phyloP scores from a whole-genome alignment of 2,113 vertebrate genomes.

The Scopus umbretta region DNA sequence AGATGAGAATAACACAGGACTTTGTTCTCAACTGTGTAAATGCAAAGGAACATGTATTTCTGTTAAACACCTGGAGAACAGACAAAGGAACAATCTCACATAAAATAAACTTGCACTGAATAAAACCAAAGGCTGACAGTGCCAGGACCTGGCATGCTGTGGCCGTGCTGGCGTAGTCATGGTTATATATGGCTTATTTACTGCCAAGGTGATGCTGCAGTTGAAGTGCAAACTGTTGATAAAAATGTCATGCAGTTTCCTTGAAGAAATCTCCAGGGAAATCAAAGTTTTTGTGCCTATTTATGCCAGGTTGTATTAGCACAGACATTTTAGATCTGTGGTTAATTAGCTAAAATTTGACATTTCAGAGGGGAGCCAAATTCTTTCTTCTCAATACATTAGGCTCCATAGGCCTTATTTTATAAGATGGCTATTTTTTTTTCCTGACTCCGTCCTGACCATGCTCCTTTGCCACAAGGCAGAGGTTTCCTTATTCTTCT shows the following conservation, averaged over 20 bases:
- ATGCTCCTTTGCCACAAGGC: not conserved
- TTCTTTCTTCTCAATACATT: not conserved
- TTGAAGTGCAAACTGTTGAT: not conserved
- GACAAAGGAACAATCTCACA: not conserved
- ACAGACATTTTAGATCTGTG: not conserved
- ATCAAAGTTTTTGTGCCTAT: not conserved
- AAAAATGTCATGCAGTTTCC: not conserved
- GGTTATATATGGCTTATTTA: not conserved
- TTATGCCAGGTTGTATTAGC: not conserved
- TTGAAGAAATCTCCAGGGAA: not conserved
- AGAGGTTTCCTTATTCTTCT: not conserved
- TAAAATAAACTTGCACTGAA: not conserved
- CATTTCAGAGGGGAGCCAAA: not conserved
- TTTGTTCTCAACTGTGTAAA: not conserved
- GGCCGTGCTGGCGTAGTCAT: not conserved
- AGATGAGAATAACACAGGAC: not conserved
- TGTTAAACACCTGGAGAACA: not conserved
- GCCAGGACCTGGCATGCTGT: not conserved
- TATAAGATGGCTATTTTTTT: not conserved
- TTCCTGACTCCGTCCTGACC: not conserved
- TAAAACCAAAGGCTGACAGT: not conserved
- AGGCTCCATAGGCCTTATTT: not conserved
- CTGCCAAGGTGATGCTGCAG: not conserved
- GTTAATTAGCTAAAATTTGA: not conserved
- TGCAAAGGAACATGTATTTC: not conserved